These are phyloP conservation scores for Mactra quadrangularis DNA, from an alignment of 1,140 invertebrate genomes.

Conservation along the genomic window DNA sequence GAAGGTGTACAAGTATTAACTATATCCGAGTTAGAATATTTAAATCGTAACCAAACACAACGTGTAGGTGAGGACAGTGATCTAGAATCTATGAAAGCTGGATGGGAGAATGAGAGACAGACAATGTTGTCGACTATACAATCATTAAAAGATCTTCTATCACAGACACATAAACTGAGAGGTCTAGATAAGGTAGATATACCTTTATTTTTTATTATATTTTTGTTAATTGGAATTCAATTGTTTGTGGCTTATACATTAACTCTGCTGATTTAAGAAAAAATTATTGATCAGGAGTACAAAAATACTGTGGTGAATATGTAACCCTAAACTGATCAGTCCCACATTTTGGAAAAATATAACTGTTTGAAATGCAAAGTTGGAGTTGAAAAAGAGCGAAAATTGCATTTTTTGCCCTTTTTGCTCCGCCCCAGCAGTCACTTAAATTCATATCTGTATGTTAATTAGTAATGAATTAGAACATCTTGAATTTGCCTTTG, in stretches of 20 bases:
- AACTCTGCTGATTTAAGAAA: background rate
- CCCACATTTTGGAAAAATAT: no score
- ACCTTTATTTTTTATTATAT: background rate
- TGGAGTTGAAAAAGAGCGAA: no score
- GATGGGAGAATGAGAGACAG: slow-evolving; percentile 77
- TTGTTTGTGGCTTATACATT: no score
- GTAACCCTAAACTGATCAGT: no score
- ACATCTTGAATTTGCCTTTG: no score
- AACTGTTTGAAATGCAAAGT: no score
- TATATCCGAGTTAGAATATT: slow-evolving; percentile 77
- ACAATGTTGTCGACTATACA: slow-evolving; percentile 73
- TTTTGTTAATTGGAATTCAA: slow-evolving; percentile 5
- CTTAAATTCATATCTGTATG: no score
- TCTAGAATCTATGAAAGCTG: slow-evolving; percentile 63
- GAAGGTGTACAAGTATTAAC: slow-evolving; percentile 76
- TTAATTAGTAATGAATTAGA: no score
- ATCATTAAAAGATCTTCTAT: slow-evolving; percentile 76
- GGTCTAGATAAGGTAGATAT: slow-evolving; percentile 67
- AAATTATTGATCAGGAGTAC: background rate
- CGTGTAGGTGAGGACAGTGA: slow-evolving; percentile 61
- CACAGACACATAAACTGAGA: slow-evolving; percentile 69
- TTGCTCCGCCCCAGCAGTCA: no score
- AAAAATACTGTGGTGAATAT: no score
- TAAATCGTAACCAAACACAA: slow-evolving; percentile 70
- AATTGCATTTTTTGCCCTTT: no score